These are phyloP conservation scores for Buteo buteo DNA, from an alignment of 2,113 vertebrate species.

Conservation along the genomic window DNA sequence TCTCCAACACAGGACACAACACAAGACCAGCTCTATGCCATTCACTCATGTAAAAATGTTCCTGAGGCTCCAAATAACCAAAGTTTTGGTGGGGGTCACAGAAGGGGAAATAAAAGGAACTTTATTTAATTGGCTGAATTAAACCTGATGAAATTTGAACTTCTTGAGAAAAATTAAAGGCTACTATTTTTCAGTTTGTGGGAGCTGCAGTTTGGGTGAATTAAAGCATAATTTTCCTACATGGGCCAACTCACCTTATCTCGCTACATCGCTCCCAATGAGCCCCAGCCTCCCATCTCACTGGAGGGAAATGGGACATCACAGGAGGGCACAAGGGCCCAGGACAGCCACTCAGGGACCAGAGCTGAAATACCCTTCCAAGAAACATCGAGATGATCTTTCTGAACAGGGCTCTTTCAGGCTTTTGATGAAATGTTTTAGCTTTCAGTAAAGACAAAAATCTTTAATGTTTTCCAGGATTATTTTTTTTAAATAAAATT, in stretches of 20 bases:
- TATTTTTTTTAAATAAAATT: background rate
- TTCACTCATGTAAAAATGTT: background rate
- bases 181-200: background rate
- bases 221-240: background rate
- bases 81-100: background rate
- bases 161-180: background rate
- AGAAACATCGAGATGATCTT: background rate
- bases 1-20: background rate
- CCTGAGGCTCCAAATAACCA: background rate
- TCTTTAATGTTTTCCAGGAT: background rate
- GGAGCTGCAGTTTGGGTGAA: background rate
- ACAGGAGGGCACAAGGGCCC: background rate
- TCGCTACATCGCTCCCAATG: background rate
- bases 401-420: background rate
- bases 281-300: background rate
- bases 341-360: background rate
- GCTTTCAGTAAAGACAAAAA: background rate
- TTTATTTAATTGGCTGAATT: background rate
- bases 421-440: background rate
- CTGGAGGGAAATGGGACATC: background rate
- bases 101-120: background rate
- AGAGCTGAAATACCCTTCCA: background rate
- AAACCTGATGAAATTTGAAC: background rate
- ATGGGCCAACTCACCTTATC: background rate
- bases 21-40: background rate